Base-by-base conservation (phyloP, 2,888 invertebrate genomes). In the Machimus atricapillus region DNA sequence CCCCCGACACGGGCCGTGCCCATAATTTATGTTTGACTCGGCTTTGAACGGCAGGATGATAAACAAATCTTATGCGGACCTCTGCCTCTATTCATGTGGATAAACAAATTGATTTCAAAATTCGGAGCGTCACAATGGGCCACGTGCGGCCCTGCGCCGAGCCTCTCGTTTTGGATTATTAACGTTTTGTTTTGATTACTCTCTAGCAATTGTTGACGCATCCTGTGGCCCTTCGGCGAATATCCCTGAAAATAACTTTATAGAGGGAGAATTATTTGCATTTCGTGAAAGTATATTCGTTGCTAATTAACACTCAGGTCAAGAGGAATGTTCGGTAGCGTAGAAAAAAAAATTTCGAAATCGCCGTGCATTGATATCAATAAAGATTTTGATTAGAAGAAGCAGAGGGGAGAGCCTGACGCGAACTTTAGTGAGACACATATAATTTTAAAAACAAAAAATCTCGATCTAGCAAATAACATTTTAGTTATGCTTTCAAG, bases 81-180 rank as follows among this genome's bases (percentile, higher is more conserved):
- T 43, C 76, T 19, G 82, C 82, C 66, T 37, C 37, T 74, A 85
- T 19, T 85, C 85, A 85, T 27, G 34, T 46, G 85, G 56, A 85
- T 85, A 46, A 85, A 85, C 85, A 85, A 85, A 85, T 85, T 73
- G 85, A 85, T 85, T 85, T 76, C 56, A 34, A 76, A 82, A 58
- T 82, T 82, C 58, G 66, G 14, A 34, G 58, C 31, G 14, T 27
- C 82, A 82, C 82, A 82, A 82, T 82, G 66, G 66, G 82, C 82
- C 82, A 82, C 82, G 82, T 82, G 82, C 58, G 66, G 37, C 19
- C 58, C 27, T 56, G 14, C 81, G n/a, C 16, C 16, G 34, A 16
- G 37, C 82, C 82, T 23, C 58, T 82, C 58, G 58, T 82, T 79
- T 79, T 27, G 79, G 79, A 31, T 52, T 79, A 79, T 79, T 79